Conservation (phyloP, 1,140 invertebrate species). For the Plectus sambesii region DNA sequence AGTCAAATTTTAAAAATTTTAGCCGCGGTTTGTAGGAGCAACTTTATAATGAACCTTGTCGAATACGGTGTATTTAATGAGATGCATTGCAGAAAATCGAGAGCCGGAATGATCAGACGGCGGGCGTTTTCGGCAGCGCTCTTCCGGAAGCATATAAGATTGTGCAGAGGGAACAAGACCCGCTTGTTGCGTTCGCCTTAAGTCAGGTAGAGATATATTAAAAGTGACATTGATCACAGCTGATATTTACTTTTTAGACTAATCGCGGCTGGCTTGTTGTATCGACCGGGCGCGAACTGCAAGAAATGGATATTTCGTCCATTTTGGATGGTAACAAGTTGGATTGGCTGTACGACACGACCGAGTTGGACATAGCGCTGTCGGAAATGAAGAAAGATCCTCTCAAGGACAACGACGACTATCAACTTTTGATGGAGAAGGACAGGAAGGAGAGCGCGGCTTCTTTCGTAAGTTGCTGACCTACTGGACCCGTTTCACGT, state of each 20-base stretch:
- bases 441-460: constrained; percentile 6
- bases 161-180: constrained; percentile 97
- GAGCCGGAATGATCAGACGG: constrained; percentile 25
- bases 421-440: constrained; percentile 31
- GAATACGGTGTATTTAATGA: too few species aligned
- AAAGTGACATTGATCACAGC: constrained; percentile 10
- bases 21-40: too few species aligned
- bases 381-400: constrained; percentile 29
- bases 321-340: constrained; percentile 37
- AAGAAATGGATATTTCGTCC: constrained; percentile 92
- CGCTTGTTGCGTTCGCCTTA: constrained; percentile 88
- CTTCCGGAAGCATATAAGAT: constrained; percentile 63
- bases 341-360: constrained; percentile 29
- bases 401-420: constrained; percentile 41
- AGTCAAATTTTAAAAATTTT: too few species aligned
- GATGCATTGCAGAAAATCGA: constrained; percentile 28
- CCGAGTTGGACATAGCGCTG: constrained; percentile 35
- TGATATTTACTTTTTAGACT: constrained; percentile 54
- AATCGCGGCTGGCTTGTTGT: constrained; percentile 69
- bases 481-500: too few species aligned
- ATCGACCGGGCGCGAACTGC: constrained; percentile 85
- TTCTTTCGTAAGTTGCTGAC: constrained; percentile 27
- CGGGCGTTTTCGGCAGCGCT: constrained; percentile 23
- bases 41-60: too few species aligned
- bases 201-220: constrained; percentile 59